phyloP scores from a whole-genome alignment of 2,797 vertebrate genomes.

The Crotalus adamanteus region DNA sequence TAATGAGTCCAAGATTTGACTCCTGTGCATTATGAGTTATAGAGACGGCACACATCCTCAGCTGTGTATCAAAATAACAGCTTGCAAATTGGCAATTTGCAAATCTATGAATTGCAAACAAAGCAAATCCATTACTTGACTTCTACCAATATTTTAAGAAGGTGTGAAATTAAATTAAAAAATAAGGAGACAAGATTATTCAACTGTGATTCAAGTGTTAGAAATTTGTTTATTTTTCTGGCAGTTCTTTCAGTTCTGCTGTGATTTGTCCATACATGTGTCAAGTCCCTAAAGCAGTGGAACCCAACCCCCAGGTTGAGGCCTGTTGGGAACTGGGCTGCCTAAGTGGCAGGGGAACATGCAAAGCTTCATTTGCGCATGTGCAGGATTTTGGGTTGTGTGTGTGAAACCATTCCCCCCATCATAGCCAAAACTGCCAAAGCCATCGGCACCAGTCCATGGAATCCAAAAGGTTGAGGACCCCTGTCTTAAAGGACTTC shows the following conservation, averaged over 20 bases:
- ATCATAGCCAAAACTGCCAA: not conserved
- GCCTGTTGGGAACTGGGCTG: not conserved
- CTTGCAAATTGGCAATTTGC: constrained; percentile 11
- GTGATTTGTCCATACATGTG: not conserved
- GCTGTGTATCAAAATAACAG: constrained; percentile 9
- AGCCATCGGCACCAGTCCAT: not conserved
- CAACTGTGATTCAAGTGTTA: constrained; percentile 15
- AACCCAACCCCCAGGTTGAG: not conserved
- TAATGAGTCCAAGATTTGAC: not conserved
- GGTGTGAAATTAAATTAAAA: constrained; percentile 32
- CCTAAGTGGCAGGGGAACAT: fast-evolving
- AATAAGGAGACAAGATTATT: not conserved
- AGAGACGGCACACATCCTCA: not conserved
- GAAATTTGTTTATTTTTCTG: not conserved
- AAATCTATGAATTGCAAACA: constrained; percentile 29
- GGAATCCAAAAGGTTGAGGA: not conserved
- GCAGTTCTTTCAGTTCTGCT: not conserved
- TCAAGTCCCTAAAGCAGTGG: not conserved
- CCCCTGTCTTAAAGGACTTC: not conserved
- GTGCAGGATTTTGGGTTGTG: not conserved
- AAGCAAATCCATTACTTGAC: constrained; percentile 23
- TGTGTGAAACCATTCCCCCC: not conserved
- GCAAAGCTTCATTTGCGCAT: not conserved
- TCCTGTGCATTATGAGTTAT: not conserved
- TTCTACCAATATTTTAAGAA: constrained; percentile 26